Conservation (phyloP, 1,140 invertebrate genomes). For the Drosophila kepulauana region DNA sequence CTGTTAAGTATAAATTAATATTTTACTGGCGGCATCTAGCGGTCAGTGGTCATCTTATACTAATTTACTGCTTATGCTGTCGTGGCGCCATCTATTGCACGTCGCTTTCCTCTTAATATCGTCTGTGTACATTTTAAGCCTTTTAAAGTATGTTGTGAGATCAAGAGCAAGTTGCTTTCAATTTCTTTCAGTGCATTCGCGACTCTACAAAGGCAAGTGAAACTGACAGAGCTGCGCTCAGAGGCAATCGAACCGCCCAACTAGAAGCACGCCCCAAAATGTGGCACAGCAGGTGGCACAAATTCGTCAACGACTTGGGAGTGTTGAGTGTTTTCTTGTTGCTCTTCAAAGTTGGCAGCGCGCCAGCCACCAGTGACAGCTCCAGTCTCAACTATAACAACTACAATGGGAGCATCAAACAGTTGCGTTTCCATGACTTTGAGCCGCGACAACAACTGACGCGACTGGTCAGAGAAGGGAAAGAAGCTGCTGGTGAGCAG, state of each 20-base stretch:
- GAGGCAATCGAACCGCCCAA: conserved; percentile 24
- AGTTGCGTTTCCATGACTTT: conserved; percentile 73
- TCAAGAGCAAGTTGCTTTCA: background rate
- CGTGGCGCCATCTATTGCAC: too few relatives aligned
- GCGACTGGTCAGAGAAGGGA: background rate
- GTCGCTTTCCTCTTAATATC: too few relatives aligned
- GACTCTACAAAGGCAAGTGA: conserved; percentile 33
- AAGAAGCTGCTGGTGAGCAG: background rate
- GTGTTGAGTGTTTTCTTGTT: conserved; percentile 32
- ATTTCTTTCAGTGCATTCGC: conserved; percentile 5
- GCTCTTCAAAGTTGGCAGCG: conserved; percentile 12
- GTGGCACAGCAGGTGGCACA: conserved; percentile 47
- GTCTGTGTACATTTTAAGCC: too few relatives aligned
- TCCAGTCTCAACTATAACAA: conserved; percentile 28
- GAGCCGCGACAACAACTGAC: conserved; percentile 56
- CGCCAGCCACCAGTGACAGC: conserved; percentile 28
- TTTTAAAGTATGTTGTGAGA: too few relatives aligned
- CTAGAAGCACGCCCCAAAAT: conserved; percentile 51
- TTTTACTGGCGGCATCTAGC: background rate
- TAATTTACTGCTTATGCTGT: too few relatives aligned
- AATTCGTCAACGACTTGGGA: conserved; percentile 19
- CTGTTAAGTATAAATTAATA: too few relatives aligned
- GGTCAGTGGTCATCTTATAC: too few relatives aligned
- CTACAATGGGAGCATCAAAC: conserved; percentile 44
- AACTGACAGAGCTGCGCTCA: conserved; percentile 33